Evolutionary conservation across 2,797 vertebrate genomes (phyloP).

Genomic region (Spea hammondii): DNA sequence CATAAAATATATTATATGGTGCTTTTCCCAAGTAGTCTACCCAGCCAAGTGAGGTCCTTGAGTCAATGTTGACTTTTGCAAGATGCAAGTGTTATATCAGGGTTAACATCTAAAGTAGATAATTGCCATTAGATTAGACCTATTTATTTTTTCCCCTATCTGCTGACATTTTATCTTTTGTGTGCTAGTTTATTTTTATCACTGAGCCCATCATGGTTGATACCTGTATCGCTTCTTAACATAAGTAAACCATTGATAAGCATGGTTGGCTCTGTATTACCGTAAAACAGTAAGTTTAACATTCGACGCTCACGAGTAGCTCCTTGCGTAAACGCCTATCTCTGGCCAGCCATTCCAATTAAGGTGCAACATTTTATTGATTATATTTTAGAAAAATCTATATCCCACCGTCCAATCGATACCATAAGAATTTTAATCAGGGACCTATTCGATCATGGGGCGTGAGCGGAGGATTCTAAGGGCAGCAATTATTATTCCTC

Average conservation of each 20-base stretch:
- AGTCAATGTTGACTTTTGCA: no score
- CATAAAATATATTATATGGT: no score
- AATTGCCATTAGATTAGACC: no score
- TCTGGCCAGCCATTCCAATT: neutral
- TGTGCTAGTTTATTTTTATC: neutral
- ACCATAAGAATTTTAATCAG: neutral
- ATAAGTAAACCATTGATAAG: no score
- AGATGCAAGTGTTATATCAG: no score
- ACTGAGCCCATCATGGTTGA: neutral
- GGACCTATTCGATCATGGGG: neutral
- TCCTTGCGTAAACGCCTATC: neutral
- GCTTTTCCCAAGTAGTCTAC: no score
- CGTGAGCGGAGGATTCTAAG: no score
- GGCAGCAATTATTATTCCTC: no score
- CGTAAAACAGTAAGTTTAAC: neutral
- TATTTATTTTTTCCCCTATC: neutral
- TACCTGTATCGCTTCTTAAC: neutral
- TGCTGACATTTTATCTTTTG: neutral
- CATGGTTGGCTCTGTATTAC: no score
- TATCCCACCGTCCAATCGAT: slow-evolving; percentile 57
- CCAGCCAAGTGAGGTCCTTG: no score
- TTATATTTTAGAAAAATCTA: slow-evolving; percentile 1
- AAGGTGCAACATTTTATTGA: neutral
- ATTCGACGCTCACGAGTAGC: neutral
- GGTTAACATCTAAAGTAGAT: no score